phyloP scores from a whole-genome alignment of 2,888 invertebrate genomes.

The Punctoribates punctum region DNA sequence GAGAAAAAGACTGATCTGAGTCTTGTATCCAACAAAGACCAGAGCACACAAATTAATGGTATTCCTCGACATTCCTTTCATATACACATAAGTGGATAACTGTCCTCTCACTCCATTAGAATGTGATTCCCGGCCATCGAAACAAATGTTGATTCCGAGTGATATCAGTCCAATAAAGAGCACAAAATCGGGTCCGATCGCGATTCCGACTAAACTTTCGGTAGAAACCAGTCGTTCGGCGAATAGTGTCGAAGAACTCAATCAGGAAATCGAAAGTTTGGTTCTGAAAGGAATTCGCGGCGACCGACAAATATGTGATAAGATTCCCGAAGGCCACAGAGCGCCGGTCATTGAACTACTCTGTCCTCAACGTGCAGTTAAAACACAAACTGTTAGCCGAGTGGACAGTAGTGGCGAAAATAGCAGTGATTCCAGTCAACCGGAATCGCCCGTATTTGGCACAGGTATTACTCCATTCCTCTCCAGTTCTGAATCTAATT shows the following conservation, averaged over 20 bases:
- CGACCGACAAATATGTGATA: constrained; percentile 57
- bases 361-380: constrained; percentile 52
- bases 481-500: not conserved
- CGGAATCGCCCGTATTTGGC: constrained; percentile 6
- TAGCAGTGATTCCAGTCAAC: constrained; percentile 26
- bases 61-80: not conserved
- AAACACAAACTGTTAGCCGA: constrained; percentile 61
- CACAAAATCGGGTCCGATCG: constrained; percentile 57
- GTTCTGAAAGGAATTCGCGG: constrained; percentile 60
- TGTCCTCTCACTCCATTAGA: not conserved
- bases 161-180: constrained; percentile 42
- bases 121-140: not conserved
- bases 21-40: not conserved
- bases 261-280: constrained; percentile 75
- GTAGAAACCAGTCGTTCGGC: constrained; percentile 61
- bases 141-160: not conserved
- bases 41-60: not conserved
- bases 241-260: constrained; percentile 78
- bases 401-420: constrained; percentile 38
- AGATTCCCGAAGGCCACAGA: constrained; percentile 77
- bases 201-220: constrained; percentile 53
- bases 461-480: not conserved
- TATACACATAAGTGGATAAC: too few relatives aligned
- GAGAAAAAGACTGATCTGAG: not conserved
- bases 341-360: constrained; percentile 76